These are phyloP conservation scores for Hippocampus guttulatus DNA, from an alignment of 2,113 vertebrate species.

Conservation along the genomic window DNA sequence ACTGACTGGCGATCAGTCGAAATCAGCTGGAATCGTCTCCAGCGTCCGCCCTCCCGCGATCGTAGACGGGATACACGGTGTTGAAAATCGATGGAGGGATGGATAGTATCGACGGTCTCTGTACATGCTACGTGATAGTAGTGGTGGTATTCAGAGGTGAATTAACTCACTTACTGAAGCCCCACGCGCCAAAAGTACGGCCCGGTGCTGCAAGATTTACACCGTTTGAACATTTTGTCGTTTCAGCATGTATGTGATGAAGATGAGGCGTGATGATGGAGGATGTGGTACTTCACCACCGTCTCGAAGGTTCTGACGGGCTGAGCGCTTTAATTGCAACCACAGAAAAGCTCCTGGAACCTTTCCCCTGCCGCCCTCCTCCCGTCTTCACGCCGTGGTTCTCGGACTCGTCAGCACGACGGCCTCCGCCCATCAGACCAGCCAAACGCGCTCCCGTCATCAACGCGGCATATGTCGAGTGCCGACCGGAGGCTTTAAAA, in stretches of 20 bases:
- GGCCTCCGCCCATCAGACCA: constrained; percentile 73
- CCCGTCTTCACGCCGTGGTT: constrained; percentile 79
- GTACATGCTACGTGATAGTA: background rate
- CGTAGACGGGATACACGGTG: too few species aligned
- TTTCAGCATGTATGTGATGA: background rate
- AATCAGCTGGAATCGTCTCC: too few species aligned
- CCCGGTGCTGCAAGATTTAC: background rate
- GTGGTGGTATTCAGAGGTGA: too few species aligned
- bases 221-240: background rate
- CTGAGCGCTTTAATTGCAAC: constrained; percentile 57
- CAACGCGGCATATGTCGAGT: constrained; percentile 3
- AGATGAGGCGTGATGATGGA: constrained; percentile 65
- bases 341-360: constrained; percentile 72
- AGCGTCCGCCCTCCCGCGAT: too few species aligned
- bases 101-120: too few species aligned
- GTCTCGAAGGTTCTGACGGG: constrained; percentile 43
- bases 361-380: constrained; percentile 69
- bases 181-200: too few species aligned
- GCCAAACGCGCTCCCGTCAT: constrained; percentile 72
- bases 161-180: too few species aligned
- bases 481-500: background rate
- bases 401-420: constrained; percentile 44
- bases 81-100: too few species aligned
- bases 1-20: too few species aligned
- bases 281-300: constrained; percentile 78